Evolutionary conservation across 2,888 invertebrate species (phyloP), one percentile per base, ranked within the genome.

Genomic region (Drosophila rubida): DNA sequence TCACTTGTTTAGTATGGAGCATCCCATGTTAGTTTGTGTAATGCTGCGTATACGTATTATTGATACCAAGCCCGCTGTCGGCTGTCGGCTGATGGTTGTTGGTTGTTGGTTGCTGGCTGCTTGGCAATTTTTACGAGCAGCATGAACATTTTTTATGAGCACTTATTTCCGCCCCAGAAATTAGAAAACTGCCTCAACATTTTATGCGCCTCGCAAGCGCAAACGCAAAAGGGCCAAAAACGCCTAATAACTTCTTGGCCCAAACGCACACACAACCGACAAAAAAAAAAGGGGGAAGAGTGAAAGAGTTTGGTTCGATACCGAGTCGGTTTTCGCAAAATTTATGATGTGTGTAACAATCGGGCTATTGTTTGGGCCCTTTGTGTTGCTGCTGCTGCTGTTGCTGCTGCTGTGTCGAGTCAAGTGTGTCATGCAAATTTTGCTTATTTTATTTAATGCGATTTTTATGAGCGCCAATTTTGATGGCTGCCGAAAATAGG

Each of bases 81-180:
- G 3, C 19, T 19, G 19, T 19, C 19, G 19, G 3, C 19, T 32
- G 30, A 19, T 50, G 50, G n/a, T n/a, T n/a, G n/a, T n/a, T n/a
- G n/a, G n/a, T n/a, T n/a, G n/a, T n/a, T n/a, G n/a, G n/a, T n/a
- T n/a, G n/a, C n/a, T n/a, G 50, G 11, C 45, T 13, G 45, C 35
- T 46, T 41, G 39, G 22, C 37, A 44, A 44, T 69, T 85, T 85
- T 83, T 85, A 85, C 64, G 83, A 60, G 72, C 69, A 37, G 69
- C 72, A 37, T 32, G 48, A 78, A 74, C 76, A 88, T 84, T 89
- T 89, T 85, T 89, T 88, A 88, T 77, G 88, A 80, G 78, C 82
- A 82, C 88, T 82, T 89, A 84, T 79, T 89, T 89, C 88, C 88
- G 86, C 89, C 88, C 89, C 80, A 87, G 78, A 86, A 89, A 89